A percentile compares a stretch with the other conserved stretches of the same genome.
Conservation (phyloP, 2,888 invertebrate species). For the Lasioglossum calceatum region DNA sequence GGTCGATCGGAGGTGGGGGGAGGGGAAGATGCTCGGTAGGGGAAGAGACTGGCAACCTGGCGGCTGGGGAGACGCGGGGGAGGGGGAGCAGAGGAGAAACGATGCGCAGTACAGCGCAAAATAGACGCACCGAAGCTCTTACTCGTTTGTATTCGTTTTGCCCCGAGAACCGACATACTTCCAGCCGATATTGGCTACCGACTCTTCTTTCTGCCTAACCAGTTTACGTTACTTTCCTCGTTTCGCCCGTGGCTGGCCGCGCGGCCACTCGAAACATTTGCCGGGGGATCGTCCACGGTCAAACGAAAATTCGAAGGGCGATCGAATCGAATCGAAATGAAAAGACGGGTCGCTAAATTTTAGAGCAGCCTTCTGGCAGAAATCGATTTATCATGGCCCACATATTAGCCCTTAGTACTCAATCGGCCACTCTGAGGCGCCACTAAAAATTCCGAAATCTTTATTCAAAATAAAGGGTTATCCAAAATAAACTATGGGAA, state of each 20-base stretch:
- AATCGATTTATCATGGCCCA: neutral
- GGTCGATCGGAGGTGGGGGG: constrained; percentile 38
- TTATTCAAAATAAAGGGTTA: neutral
- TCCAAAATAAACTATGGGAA: too few relatives aligned
- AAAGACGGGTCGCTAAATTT: neutral
- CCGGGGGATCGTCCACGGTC: neutral
- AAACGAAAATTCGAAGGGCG: neutral
- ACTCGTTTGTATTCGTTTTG: constrained; percentile 65
- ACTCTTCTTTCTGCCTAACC: constrained; percentile 41
- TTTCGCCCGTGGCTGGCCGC: neutral
- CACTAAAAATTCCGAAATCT: neutral
- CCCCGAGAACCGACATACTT: constrained; percentile 47
- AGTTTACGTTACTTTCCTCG: neutral
- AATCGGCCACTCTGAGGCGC: neutral
- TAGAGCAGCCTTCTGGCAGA: neutral
- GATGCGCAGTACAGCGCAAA: constrained; percentile 63
- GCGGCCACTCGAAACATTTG: neutral
- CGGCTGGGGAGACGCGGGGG: neutral
- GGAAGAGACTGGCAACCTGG: neutral
- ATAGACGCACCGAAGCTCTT: constrained; percentile 56
- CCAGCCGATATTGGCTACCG: constrained; percentile 44
- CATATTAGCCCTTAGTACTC: neutral
- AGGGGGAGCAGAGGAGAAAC: constrained; percentile 34
- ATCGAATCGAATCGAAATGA: neutral
- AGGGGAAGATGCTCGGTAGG: constrained; percentile 11